A percentile compares a stretch with the other conserved stretches of the same genome.
Conservation (phyloP, 2,113 vertebrate species). For the Macaca mulatta region DNA sequence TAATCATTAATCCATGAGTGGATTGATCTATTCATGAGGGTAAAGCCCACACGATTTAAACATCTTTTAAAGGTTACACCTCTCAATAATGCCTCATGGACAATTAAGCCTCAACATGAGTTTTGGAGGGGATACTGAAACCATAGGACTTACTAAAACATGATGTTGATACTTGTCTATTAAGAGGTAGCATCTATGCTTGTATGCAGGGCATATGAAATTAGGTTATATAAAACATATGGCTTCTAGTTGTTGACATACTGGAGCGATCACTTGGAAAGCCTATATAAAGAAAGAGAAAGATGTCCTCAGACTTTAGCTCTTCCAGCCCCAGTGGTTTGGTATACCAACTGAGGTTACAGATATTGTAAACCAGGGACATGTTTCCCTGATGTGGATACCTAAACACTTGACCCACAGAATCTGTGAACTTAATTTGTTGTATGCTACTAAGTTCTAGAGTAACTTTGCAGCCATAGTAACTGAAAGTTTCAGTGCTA, state of each 20-base stretch:
- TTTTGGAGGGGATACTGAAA: neutral
- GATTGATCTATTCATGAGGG: neutral
- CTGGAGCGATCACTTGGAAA: neutral
- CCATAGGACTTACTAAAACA: neutral
- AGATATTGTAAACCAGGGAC: neutral
- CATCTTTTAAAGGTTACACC: neutral
- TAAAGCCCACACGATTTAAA: neutral
- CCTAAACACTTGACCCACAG: neutral
- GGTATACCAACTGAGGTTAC: neutral
- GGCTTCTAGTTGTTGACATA: neutral
- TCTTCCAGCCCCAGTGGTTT: neutral
- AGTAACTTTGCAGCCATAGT: neutral
- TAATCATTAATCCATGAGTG: neutral
- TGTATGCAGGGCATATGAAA: fast-evolving
- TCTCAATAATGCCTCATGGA: neutral
- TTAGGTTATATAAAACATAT: neutral
- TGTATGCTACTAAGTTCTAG: neutral
- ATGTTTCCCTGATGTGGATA: neutral
- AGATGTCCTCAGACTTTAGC: neutral
- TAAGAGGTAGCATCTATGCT: neutral
- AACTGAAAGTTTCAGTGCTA: neutral
- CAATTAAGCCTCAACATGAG: neutral
- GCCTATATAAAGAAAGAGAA: neutral
- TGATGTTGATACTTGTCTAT: neutral
- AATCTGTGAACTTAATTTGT: neutral